phyloP scores from a whole-genome alignment of 2,113 vertebrate genomes.

The Pelmatolapia mariae region DNA sequence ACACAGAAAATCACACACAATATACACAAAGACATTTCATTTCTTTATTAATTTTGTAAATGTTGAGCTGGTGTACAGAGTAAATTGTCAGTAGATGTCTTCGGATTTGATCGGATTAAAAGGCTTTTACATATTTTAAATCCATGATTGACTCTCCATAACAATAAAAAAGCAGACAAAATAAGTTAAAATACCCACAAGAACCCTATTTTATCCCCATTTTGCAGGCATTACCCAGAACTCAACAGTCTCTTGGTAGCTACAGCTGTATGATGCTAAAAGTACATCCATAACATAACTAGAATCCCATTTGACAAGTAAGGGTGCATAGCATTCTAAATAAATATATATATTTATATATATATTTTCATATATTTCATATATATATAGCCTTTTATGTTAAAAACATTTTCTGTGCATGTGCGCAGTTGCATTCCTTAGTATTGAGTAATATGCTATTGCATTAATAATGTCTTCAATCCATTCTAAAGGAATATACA shows the following conservation, averaged over 20 bases:
- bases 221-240: slow-evolving; percentile 75
- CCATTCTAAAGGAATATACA: slow-evolving; percentile 79
- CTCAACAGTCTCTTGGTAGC: slow-evolving; percentile 74
- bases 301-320: slow-evolving; percentile 73
- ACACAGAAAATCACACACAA: slow-evolving; percentile 34
- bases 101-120: slow-evolving; percentile 71
- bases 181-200: slow-evolving; percentile 70
- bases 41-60: slow-evolving; percentile 85
- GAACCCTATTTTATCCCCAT: slow-evolving; percentile 63
- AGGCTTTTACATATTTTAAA: slow-evolving; percentile 72
- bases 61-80: slow-evolving; percentile 84
- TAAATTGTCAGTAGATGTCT: slow-evolving; percentile 75
- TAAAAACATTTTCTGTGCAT: slow-evolving; percentile 81
- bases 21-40: slow-evolving; percentile 67
- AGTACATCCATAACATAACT: slow-evolving; percentile 80
- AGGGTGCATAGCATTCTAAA: slow-evolving; percentile 82
- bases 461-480: slow-evolving; percentile 76
- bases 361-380: slow-evolving; percentile 61
- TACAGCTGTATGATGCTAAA: slow-evolving; percentile 76
- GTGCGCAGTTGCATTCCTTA: slow-evolving; percentile 80
- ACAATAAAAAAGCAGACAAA: slow-evolving; percentile 75
- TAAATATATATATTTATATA: slow-evolving; percentile 75
- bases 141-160: slow-evolving; percentile 68
- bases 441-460: slow-evolving; percentile 78
- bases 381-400: slow-evolving; percentile 72